Evolutionary conservation across 1,140 invertebrate genomes (phyloP).

Genomic region (Ips typographus): DNA sequence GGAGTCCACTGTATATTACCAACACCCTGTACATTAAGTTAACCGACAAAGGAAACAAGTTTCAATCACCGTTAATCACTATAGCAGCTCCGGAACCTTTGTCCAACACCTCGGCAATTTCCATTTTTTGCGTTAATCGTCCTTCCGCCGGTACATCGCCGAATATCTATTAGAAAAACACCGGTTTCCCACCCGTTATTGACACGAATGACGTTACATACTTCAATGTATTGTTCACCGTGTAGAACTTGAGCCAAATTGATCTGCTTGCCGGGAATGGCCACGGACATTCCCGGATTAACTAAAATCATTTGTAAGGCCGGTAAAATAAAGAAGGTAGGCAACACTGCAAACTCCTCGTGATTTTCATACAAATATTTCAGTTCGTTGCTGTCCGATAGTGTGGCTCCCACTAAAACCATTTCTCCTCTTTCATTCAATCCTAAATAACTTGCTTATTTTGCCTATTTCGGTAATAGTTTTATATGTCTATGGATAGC

Average conservation of each 20-base stretch:
- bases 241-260: conserved; percentile 85
- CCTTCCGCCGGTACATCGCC: conserved; percentile 70
- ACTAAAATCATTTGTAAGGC: conserved; percentile 65
- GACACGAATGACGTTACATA: conserved; percentile 49
- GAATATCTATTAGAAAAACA: conserved; percentile 13
- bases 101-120: conserved; percentile 84
- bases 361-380: conserved; percentile 89
- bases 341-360: conserved; percentile 81
- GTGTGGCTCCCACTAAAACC: conserved; percentile 77
- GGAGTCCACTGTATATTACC: conserved; percentile 64
- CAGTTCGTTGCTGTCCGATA: conserved; percentile 63
- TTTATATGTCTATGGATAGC: no score
- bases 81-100: conserved; percentile 90
- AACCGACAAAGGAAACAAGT: not conserved
- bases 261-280: conserved; percentile 67
- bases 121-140: conserved; percentile 65
- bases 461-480: no score
- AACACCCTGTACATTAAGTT: not conserved
- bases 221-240: conserved; percentile 95
- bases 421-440: not conserved
- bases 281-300: conserved; percentile 56
- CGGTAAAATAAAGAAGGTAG: conserved; percentile 83
- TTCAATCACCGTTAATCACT: conserved; percentile 69
- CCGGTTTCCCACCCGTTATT: not conserved
- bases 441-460: no score